These are phyloP conservation scores for Microctenopoma stevenorrisi DNA, from an alignment of 2,797 vertebrate genomes.

Conservation along the genomic window DNA sequence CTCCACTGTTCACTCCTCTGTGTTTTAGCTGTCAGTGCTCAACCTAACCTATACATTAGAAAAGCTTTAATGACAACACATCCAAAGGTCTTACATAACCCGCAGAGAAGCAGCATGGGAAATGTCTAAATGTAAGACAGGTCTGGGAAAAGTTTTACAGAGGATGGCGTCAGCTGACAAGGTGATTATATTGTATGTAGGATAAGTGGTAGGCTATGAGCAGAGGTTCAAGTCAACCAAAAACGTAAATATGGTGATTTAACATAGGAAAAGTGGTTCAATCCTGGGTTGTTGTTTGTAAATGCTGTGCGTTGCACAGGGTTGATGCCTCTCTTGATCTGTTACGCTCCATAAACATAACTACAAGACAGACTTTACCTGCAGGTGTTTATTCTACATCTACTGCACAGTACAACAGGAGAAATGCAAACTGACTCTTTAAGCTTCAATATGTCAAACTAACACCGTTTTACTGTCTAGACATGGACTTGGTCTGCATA, in stretches of 20 bases:
- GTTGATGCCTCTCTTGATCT: too few species aligned
- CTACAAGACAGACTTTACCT: neutral
- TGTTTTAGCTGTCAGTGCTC: constrained; percentile 42
- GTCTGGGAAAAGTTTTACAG: neutral
- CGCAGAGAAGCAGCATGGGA: neutral
- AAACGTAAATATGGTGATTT: neutral
- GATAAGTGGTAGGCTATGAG: too few species aligned
- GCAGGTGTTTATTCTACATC: neutral
- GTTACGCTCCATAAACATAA: too few species aligned
- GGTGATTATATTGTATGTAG: neutral
- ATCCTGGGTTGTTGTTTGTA: neutral
- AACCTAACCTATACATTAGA: constrained; percentile 3
- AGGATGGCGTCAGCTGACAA: neutral
- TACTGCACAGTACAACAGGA: neutral
- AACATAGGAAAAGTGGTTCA: constrained; percentile 3
- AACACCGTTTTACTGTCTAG: constrained; percentile 26
- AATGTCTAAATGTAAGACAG: neutral
- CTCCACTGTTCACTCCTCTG: constrained; percentile 17
- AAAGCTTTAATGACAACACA: neutral
- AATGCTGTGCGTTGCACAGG: neutral
- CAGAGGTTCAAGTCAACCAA: neutral
- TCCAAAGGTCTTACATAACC: neutral
- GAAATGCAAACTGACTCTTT: neutral
- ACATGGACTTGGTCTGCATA: constrained; percentile 11
- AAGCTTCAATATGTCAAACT: constrained; percentile 2